phyloP scores from a whole-genome alignment of 2,113 vertebrate species.

The Lanius collurio region DNA sequence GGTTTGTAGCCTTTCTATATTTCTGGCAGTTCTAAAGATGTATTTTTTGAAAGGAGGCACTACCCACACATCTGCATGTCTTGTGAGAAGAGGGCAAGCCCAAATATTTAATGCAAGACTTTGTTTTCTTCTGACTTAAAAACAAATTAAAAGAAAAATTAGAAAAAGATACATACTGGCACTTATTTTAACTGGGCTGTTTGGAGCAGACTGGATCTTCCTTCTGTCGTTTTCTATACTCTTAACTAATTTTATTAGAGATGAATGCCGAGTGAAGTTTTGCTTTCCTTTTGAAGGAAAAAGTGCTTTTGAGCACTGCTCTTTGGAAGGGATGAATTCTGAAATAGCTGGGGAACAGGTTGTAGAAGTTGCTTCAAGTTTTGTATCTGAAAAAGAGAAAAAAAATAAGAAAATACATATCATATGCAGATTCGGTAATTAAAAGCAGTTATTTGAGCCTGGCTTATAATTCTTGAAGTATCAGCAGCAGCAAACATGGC shows the following conservation, averaged over 20 bases:
- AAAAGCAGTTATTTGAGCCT: not conserved
- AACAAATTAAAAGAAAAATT: not conserved
- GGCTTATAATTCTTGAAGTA: not conserved
- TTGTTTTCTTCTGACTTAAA: not conserved
- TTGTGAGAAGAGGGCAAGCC: not conserved
- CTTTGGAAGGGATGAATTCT: conserved; percentile 69
- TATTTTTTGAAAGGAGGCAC: not conserved
- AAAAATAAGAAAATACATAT: not conserved
- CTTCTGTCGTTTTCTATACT: conserved; percentile 88
- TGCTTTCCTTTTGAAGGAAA: conserved; percentile 84
- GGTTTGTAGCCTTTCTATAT: not conserved
- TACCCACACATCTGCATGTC: not conserved
- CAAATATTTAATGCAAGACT: not conserved
- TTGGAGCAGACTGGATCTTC: conserved; percentile 92
- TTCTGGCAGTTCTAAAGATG: not conserved
- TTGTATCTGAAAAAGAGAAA: conserved; percentile 41
- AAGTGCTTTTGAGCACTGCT: conserved; percentile 93
- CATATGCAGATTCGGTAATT: not conserved
- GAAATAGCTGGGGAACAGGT: conserved; percentile 26
- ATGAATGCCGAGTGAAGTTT: conserved; percentile 89
- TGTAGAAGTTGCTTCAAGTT: not conserved
- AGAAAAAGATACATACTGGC: conserved; percentile 55
- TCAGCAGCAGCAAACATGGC: not conserved
- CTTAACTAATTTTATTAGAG: conserved; percentile 89
- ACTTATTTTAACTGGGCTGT: conserved; percentile 82